A percentile compares a stretch with the other conserved stretches of the same genome.
Evolutionary conservation across 2,888 invertebrate species (phyloP).

Genomic region (Bimastos eiseni): DNA sequence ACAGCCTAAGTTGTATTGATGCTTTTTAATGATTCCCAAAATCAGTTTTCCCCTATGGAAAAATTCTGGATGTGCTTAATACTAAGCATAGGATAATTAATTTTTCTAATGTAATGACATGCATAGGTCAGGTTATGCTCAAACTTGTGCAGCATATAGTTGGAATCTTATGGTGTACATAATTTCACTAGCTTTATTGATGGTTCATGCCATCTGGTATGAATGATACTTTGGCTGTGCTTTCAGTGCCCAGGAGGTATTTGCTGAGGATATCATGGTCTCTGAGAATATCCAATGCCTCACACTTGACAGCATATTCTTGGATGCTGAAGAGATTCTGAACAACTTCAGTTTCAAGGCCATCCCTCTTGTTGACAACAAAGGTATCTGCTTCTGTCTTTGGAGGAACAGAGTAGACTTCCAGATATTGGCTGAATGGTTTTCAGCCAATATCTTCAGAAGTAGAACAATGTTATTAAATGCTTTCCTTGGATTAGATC

Average conservation of each 20-base stretch:
- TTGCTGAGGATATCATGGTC: slow-evolving; percentile 36
- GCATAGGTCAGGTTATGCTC: too few species aligned
- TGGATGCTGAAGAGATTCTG: slow-evolving; percentile 20
- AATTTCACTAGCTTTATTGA: not conserved
- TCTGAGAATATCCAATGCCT: slow-evolving; percentile 29
- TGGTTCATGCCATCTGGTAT: not conserved
- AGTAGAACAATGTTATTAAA: too few species aligned
- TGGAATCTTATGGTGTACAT: not conserved
- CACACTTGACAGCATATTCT: slow-evolving; percentile 6
- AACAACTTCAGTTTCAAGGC: slow-evolving; percentile 20
- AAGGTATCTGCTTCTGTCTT: slow-evolving; percentile 6
- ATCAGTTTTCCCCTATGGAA: too few species aligned
- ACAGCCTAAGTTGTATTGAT: too few species aligned
- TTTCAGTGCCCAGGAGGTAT: slow-evolving; percentile 33
- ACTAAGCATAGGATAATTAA: too few species aligned
- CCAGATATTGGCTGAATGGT: not conserved
- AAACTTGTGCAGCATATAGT: too few species aligned
- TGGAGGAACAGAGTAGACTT: not conserved
- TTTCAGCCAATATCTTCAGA: not conserved
- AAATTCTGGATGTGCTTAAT: too few species aligned
- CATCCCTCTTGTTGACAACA: slow-evolving; percentile 20
- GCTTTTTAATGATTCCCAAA: too few species aligned
- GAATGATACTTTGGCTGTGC: not conserved
- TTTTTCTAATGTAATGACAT: too few species aligned
- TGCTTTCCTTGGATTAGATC: too few species aligned